phyloP scores from a whole-genome alignment of 2,888 invertebrate genomes.

The Ectemnius cavifrons region DNA sequence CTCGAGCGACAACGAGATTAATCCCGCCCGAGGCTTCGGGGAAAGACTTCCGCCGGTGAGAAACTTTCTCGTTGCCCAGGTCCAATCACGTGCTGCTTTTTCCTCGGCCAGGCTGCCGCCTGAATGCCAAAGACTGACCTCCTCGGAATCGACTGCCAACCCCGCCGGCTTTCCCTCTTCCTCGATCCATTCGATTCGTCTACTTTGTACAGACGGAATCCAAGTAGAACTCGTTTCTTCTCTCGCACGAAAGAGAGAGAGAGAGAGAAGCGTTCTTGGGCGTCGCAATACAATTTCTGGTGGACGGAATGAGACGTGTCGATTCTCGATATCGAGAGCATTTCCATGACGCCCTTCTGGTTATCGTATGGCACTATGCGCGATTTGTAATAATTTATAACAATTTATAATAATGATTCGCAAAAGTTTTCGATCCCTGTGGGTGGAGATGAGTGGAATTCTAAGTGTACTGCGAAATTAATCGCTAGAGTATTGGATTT shows the following conservation, averaged over 20 bases:
- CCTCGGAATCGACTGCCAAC: conserved; percentile 35
- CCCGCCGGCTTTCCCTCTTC: conserved; percentile 1
- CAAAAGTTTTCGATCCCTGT: too few species aligned
- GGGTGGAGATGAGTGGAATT: too few species aligned
- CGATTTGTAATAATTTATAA: background rate
- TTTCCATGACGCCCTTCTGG: background rate
- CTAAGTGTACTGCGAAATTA: too few species aligned
- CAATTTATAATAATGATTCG: background rate
- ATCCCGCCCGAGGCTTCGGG: conserved; percentile 46
- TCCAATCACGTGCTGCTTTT: too few species aligned
- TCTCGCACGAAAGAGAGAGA: background rate
- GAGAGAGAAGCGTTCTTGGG: background rate
- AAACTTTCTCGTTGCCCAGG: conserved; percentile 27
- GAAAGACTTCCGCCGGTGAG: conserved; percentile 41
- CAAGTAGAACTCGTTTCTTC: conserved; percentile 7
- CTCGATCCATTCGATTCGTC: conserved; percentile 27
- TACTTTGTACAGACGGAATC: conserved; percentile 27
- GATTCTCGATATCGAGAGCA: conserved; percentile 15
- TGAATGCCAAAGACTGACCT: conserved; percentile 53
- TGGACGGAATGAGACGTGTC: background rate
- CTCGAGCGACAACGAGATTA: conserved; percentile 54
- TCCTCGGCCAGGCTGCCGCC: conserved; percentile 32
- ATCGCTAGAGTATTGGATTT: too few species aligned
- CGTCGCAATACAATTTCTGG: conserved; percentile 29
- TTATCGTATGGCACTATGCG: conserved; percentile 2